These are phyloP conservation scores for Camelus bactrianus DNA, from an alignment of 2,113 vertebrate species.

Conservation along the genomic window DNA sequence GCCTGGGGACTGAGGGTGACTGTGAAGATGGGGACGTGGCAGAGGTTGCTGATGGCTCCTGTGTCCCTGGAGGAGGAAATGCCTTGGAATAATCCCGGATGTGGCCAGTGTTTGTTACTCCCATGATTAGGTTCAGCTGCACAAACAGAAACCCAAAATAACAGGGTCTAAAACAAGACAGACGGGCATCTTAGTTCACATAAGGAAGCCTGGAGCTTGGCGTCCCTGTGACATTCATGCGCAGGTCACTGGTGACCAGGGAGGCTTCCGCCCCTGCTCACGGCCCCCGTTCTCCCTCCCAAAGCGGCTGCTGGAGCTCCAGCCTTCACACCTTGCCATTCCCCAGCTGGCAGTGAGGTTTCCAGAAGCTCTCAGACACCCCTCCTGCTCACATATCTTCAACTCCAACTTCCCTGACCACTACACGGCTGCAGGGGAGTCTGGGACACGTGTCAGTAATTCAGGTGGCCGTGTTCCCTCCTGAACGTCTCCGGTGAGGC, in stretches of 20 bases:
- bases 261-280: neutral
- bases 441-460: neutral
- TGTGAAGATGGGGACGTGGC: accelerated
- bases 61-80: neutral
- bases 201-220: neutral
- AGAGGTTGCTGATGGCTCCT: accelerated
- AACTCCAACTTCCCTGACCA: neutral
- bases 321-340: neutral
- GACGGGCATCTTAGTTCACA: neutral
- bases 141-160: conserved; percentile 39
- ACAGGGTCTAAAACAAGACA: neutral
- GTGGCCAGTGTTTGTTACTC: neutral
- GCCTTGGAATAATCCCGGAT: neutral
- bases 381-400: neutral
- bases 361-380: neutral
- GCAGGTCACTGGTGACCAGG: no score
- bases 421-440: neutral
- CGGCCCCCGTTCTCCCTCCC: neutral
- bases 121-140: conserved; percentile 37
- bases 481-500: no score
- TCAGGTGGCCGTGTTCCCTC: neutral
- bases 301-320: neutral
- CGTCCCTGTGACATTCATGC: neutral
- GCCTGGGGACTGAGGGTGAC: neutral
- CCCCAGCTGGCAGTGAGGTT: neutral